Evolutionary conservation across 2,797 vertebrate species (phyloP), one percentile per base, ranked within the genome.

Genomic region (Micromesistius poutassou): DNA sequence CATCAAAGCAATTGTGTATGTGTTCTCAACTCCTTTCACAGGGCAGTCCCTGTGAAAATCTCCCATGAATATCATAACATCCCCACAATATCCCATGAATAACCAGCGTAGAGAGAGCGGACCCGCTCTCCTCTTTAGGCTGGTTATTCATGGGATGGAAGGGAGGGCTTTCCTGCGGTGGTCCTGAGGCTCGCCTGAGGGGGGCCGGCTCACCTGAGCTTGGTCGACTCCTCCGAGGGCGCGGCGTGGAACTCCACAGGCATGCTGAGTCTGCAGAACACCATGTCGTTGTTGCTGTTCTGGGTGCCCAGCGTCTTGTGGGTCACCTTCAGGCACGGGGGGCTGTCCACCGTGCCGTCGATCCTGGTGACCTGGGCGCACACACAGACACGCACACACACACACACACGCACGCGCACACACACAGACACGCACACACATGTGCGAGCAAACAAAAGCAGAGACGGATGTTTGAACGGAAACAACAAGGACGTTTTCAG

Each of bases 261-360:
- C 97, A 99, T 96, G 90, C 98, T 99, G 85, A 99, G 91, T 42
- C 97, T 94, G 80, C 96, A 98, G 86, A 95, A 99, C 74, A 97
- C 90, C 96, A 99, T 98, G 87, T 95, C 94, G 3, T 87, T 96
- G 87, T 95, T 97, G 92, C 97, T 98, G 85, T 96, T 96, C 91
- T 99, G 98, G 1, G 97, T 98, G 77, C 98, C 98, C 76, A 96
- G 98, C 0, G 98, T 98, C 94, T 97, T 99, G 90, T 99, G 98
- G 73, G 93, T 96, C 87, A 99, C 97, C 91, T 99, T 99, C 81
- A 99, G 94, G 83, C 97, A 97, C 5, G 98, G 98, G 13, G 98
- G 97, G 76, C 91, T 96, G 87, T 99, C 98, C 66, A 98, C 94
- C 4, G 95, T 98, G 30, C 97, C 97, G 77, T 99, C 97, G 72